Base-by-base conservation (phyloP, 2,113 vertebrate genomes). In the Scartelaos histophorus region DNA sequence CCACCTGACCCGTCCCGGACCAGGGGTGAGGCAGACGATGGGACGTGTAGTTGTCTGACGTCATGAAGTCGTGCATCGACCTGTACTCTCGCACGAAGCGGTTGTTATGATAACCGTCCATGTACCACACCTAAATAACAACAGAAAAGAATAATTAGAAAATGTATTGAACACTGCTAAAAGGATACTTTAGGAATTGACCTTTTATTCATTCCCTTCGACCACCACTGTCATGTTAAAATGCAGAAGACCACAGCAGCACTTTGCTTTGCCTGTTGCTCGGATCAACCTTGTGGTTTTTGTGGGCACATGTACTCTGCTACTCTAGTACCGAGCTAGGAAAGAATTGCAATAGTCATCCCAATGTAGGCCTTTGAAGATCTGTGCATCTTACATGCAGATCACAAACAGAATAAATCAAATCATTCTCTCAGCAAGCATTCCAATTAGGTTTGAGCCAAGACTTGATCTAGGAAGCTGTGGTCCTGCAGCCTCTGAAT, bases 101-200 rank as follows among this genome's bases (percentile, higher is more conserved):
- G 93, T 99, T 99, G 94, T 98, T 99, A 80, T 99, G 98, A 85
- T 99, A 99, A 10, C 97, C 97, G 38, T 99, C 98, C 98, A 99
- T 99, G 91, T 98, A 99, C 96, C 96, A 99, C 46, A 99, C 98
- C 98, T 99, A n/a, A 67, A 77, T 49, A 86, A 60, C 68, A 43
- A 9, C 56, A 78, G 2, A 1, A 69, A 58, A 76, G 1, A 24
- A 25, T 15, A 6, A 24, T 24, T 24, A 73, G 7, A 54, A 6
- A 67, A 13, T 43, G 60, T 15, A 62, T 35, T 19, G 16, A 10
- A 13, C 22, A 12, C 11, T 22, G 11, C 54, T 3, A 12, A 22
- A 12, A 22, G 22, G 2, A 56, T 22, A 21, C 9, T 21, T 24
- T 24, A 21, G 10, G 10, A 10, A 43, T 19, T 17, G 16, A 19